Conservation (phyloP, 2,797 vertebrate genomes). For the Luscinia luscinia region DNA sequence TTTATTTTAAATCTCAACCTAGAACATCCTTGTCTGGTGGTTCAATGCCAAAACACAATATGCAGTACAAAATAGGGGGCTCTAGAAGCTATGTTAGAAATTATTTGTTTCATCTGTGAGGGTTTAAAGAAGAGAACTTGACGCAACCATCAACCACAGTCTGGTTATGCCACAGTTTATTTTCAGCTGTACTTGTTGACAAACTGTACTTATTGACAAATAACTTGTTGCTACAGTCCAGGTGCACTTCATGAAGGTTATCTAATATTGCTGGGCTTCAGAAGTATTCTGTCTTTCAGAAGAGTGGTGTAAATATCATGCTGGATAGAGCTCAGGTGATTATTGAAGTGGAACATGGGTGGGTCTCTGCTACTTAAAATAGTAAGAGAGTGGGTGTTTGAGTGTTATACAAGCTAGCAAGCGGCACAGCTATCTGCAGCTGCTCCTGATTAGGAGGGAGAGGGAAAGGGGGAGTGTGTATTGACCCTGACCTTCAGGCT, state of each 20-base stretch:
- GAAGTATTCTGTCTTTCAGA: not conserved
- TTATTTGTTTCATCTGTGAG: not conserved
- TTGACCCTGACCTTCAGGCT: not conserved
- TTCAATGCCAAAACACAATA: not conserved
- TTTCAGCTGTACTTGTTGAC: not conserved
- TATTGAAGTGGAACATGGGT: not conserved
- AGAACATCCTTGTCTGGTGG: not conserved
- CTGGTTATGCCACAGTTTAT: not conserved
- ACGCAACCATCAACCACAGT: not conserved
- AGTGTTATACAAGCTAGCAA: not conserved
- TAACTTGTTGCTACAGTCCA: not conserved
- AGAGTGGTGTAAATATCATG: not conserved
- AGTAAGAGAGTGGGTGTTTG: not conserved
- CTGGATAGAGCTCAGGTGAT: not conserved
- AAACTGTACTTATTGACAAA: not conserved
- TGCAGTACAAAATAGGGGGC: not conserved
- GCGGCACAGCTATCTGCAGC: not conserved
- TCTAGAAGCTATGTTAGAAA: not conserved
- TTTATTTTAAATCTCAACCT: not conserved
- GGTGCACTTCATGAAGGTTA: not conserved
- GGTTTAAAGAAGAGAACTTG: not conserved
- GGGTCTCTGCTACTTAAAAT: not conserved
- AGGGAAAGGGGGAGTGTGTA: rapidly evolving
- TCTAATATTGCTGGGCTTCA: not conserved
- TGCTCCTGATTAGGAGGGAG: not conserved